These are phyloP conservation scores for Folsomia manolachei DNA, from an alignment of 2,888 invertebrate species.

Conservation along the genomic window DNA sequence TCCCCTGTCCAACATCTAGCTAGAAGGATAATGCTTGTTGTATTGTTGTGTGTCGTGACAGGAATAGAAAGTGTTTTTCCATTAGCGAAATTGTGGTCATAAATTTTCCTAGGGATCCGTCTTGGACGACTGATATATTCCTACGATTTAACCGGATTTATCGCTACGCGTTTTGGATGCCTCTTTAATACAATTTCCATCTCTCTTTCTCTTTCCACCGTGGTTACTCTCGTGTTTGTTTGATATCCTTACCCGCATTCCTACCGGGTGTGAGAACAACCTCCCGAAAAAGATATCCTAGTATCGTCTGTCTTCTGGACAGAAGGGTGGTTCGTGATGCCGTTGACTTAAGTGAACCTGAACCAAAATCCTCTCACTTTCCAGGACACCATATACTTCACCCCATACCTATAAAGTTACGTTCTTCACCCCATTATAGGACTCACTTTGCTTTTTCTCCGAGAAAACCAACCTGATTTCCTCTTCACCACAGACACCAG, in stretches of 20 bases:
- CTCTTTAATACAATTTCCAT: slow-evolving; percentile 47
- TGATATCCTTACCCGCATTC: slow-evolving; percentile 9
- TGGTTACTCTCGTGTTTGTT: slow-evolving; percentile 2
- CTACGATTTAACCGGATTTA: slow-evolving; percentile 52
- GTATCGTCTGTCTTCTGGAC: slow-evolving; percentile 9
- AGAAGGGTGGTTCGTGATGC: slow-evolving; percentile 19
- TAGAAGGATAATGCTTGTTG: slow-evolving; percentile 48
- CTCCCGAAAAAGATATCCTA: slow-evolving; percentile 12
- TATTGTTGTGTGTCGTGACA: slow-evolving; percentile 51
- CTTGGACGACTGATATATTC: slow-evolving; percentile 51
- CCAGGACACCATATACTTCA: slow-evolving; percentile 11
- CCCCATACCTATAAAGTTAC: slow-evolving; percentile 4
- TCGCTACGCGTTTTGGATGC: slow-evolving; percentile 47
- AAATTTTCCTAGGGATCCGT: slow-evolving; percentile 50
- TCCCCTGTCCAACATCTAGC: slow-evolving; percentile 19
- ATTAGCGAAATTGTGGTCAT: slow-evolving; percentile 51
- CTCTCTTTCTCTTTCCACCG: slow-evolving; percentile 17
- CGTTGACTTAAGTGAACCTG: slow-evolving; percentile 23
- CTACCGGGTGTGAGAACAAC: neutral
- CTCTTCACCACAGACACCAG: neutral
- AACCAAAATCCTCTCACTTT: slow-evolving; percentile 17
- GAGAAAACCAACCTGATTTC: slow-evolving; percentile 10
- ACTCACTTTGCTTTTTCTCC: slow-evolving; percentile 1
- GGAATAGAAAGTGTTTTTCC: slow-evolving; percentile 52
- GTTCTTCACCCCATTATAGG: neutral